Evolutionary conservation across 2,797 vertebrate genomes (phyloP), one percentile per base, ranked within the genome.

Genomic region (Astyanax mexicanus): DNA sequence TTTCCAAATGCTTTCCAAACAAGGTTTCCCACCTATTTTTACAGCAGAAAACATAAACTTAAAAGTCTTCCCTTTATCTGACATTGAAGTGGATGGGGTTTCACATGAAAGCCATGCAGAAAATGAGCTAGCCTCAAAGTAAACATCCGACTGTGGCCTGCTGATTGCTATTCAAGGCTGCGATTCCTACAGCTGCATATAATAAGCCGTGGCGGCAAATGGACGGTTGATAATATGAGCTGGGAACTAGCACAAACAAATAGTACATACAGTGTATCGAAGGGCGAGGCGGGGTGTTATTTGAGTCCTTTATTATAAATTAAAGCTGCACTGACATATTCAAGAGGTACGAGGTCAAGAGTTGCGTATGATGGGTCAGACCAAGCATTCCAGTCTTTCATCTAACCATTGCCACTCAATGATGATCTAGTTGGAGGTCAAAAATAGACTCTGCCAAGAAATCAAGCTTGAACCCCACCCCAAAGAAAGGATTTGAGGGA

Each of bases 401-500:
- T 69, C 75, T 68, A 44, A 45, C 66, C 57, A 55, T 44, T 21
- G 40, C 75, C 68, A 44, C 45, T 66, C 57, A 55, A 44, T 21
- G 40, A 60, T 65, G 12, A 54, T 54, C 47, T 23, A 8, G 35
- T 13, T 74, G 52, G 66, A 25, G 47, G 44, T 72, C 57, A 62
- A 62, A 75, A 82, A 82, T 70, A 69, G 70, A 60, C 3, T 1
- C 40, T 6, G 44, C 81, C 84, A 80, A 88, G 88, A 85, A 85
- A 80, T 77, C 21, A 69, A 32, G 64, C 79, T 86, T 79, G 82
- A 90, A 84, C 80, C 81, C 21, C 61, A 87, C 87, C 40, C 42
- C 6, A 10, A 15, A 29, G 40, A 89, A 92, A 87, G 74, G 87
- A 89, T 91, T 89, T 85, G 83, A 86, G 86, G 73, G 84, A 91